Conservation (phyloP, 2,797 vertebrate species). For the Buceros bicornis region DNA sequence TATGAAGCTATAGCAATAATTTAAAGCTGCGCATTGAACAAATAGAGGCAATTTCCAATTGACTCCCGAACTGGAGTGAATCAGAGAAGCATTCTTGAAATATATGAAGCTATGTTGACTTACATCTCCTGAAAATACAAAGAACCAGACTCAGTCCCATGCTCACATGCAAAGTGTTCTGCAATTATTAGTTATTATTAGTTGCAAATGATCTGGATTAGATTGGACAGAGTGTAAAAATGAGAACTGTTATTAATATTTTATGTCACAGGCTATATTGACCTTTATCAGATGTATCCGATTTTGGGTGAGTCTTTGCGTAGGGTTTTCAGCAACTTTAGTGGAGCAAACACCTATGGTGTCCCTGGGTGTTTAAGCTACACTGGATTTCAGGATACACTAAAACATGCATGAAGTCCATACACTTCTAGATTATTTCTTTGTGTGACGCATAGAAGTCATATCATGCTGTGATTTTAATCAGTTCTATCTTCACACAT, state of each 20-base stretch:
- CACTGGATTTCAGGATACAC: not conserved
- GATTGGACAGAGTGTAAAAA: constrained; percentile 15
- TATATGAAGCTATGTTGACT: not conserved
- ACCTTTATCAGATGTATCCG: not conserved
- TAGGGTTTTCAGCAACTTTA: not conserved
- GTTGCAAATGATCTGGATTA: not conserved
- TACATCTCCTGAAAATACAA: not conserved
- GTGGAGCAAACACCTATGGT: not conserved
- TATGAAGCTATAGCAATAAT: not conserved
- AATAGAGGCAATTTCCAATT: not conserved
- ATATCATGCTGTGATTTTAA: constrained; percentile 52
- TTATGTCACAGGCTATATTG: not conserved
- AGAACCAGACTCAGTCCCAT: not conserved
- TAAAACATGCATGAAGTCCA: not conserved
- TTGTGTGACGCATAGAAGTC: not conserved
- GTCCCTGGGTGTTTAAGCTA: not conserved
- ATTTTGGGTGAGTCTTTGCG: not conserved
- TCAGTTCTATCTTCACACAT: constrained; percentile 29
- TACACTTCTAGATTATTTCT: constrained; percentile 23
- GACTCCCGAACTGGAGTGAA: not conserved
- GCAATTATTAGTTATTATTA: not conserved
- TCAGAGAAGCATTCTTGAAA: not conserved
- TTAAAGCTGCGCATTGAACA: not conserved
- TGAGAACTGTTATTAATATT: constrained; percentile 4
- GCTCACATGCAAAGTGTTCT: not conserved